Evolutionary conservation across 1,140 invertebrate genomes (phyloP), one percentile per base, ranked within the genome.

Genomic region (Anoplophora glabripennis): DNA sequence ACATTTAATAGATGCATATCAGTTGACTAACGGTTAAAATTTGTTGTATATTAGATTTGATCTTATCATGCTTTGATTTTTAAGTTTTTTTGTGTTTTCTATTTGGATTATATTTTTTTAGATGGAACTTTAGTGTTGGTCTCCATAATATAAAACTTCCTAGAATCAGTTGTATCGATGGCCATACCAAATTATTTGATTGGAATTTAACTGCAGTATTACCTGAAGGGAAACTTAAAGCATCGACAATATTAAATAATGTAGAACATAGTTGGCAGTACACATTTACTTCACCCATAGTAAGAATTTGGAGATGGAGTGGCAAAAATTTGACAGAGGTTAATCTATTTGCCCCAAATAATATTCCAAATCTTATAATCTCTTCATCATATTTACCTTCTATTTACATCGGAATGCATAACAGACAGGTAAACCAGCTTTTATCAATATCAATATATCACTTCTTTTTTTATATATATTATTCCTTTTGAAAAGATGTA

Each of bases 91-190:
- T 53, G 51, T 18, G 7, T 18, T 15, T 18, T 15, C 3, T 10
- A 49, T 42, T 42, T 28, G 5, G n/a, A n/a, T n/a, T 44, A 46
- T 42, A 57, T 12, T 61, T 53, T 72, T 75, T 35, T 66, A 90
- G 91, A 69, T 97, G 94, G 94, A 96, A 97, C 79, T 98, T 95
- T 70, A 95, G 92, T 76, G 93, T 97, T 33, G 92, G 89, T 1
- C 86, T 92, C 59, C 89, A 94, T 77, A 86, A 94, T 63, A 64
- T 96, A 35, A 84, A 86, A 44, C 67, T 92, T n/a, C 64, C 73
- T 1, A 71, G 72, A 71, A 71, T 68, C 49, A 70, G 71, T 38
- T 66, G 53, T 53, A 53, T 61, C 7, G 59, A 72, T 51, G 17
- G 73, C 21, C 69, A 77, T 48, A 62, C 76, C 11, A 69, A 76